Evolutionary conservation across 2,113 vertebrate genomes (phyloP).

Genomic region (Zapornia atra): DNA sequence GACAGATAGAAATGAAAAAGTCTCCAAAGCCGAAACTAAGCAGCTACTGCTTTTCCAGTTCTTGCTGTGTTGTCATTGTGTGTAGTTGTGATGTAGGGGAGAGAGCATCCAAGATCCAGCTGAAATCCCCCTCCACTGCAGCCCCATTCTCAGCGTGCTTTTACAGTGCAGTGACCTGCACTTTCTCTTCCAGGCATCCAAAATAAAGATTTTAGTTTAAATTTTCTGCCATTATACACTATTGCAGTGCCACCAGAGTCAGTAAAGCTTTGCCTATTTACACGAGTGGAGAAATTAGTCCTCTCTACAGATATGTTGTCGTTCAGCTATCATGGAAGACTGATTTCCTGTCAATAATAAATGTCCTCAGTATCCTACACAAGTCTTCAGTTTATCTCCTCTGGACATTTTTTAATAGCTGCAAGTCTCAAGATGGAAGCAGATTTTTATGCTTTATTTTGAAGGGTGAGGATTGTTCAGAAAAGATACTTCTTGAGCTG

Average conservation of each 20-base stretch:
- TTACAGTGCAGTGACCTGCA: background rate
- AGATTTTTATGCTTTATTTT: slow-evolving; percentile 64
- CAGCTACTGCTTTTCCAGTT: background rate
- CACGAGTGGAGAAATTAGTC: slow-evolving; percentile 21
- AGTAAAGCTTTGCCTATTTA: slow-evolving; percentile 2
- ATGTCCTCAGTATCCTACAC: slow-evolving; percentile 53
- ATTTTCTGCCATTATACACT: background rate
- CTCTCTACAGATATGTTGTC: background rate
- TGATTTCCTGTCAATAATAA: slow-evolving; percentile 65
- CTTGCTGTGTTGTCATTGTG: background rate
- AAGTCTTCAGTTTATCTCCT: slow-evolving; percentile 56
- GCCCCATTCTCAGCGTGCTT: background rate
- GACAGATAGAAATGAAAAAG: background rate
- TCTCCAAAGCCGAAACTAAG: background rate
- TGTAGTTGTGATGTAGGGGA: background rate
- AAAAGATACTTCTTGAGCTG: slow-evolving; percentile 31
- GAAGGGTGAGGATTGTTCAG: slow-evolving; percentile 50
- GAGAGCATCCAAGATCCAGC: background rate
- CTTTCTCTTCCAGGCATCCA: background rate
- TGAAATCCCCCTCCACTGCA: background rate
- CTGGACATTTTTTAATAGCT: slow-evolving; percentile 64
- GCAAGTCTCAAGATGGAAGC: slow-evolving; percentile 49
- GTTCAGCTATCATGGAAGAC: slow-evolving; percentile 46
- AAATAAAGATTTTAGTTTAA: background rate
- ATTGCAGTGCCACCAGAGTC: background rate